A percentile compares a stretch with the other conserved stretches of the same genome.
Conservation (phyloP, 2,113 vertebrate genomes). For the Mus pahari region DNA sequence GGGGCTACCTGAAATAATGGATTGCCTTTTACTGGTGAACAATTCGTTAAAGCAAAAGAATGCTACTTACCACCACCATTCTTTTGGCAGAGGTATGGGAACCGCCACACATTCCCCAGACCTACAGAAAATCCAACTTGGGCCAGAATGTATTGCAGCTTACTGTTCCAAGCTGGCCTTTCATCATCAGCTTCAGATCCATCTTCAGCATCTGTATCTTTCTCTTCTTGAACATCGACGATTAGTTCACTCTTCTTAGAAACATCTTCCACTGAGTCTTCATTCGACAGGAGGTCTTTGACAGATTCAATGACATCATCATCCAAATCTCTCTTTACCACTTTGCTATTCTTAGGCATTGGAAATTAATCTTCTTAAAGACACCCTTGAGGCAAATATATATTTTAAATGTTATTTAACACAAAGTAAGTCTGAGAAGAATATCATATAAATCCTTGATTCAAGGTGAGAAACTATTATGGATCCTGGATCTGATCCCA, state of each 20-base stretch:
- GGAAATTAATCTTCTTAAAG: slow-evolving; percentile 21
- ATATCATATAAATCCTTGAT: slow-evolving; percentile 70
- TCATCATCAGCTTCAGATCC: slow-evolving; percentile 91
- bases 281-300: slow-evolving; percentile 98
- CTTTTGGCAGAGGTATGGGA: slow-evolving; percentile 99
- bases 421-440: slow-evolving; percentile 46
- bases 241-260: slow-evolving; percentile 97
- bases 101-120: slow-evolving; percentile 98
- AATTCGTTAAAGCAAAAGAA: background rate
- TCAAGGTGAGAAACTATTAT: slow-evolving; percentile 63
- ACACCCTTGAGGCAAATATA: slow-evolving; percentile 15
- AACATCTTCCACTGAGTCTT: slow-evolving; percentile 94
- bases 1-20: background rate
- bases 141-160: slow-evolving; percentile 97
- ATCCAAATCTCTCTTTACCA: slow-evolving; percentile 96
- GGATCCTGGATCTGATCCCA: slow-evolving; percentile 4
- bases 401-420: slow-evolving; percentile 47
- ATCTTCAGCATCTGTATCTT: slow-evolving; percentile 91
- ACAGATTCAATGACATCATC: slow-evolving; percentile 97
- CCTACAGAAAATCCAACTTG: slow-evolving; percentile 99
- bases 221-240: slow-evolving; percentile 90
- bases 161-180: slow-evolving; percentile 98
- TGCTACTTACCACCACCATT: slow-evolving; percentile 96
- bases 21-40: background rate
- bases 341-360: slow-evolving; percentile 99